Conservation (phyloP, 2,113 vertebrate species). For the Sarotherodon lohbergeri region DNA sequence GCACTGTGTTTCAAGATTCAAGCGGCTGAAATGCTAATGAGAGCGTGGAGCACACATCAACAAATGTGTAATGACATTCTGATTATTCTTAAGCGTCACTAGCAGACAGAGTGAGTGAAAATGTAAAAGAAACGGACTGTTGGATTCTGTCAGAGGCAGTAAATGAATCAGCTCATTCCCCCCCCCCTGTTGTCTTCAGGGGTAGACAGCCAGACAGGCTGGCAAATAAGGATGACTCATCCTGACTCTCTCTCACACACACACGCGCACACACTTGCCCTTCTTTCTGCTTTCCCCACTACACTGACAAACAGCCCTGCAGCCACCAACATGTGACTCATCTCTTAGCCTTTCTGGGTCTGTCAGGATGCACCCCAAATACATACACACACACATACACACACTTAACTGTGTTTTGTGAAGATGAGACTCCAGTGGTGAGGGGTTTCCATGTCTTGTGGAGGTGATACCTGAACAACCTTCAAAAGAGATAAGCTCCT, state of each 20-base stretch:
- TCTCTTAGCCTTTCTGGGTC: neutral
- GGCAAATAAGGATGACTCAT: conserved; percentile 61
- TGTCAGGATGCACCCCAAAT: neutral
- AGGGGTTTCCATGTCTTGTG: conserved; percentile 24
- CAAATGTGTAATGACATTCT: neutral
- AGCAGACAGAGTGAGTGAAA: neutral
- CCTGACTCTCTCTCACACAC: conserved; percentile 22
- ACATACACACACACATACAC: neutral
- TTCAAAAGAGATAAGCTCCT: conserved; percentile 35
- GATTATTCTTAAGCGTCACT: neutral
- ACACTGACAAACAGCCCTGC: conserved; percentile 16
- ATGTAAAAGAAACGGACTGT: neutral
- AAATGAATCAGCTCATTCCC: conserved; percentile 26
- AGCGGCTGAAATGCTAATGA: neutral
- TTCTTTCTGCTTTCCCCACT: neutral
- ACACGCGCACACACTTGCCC: neutral
- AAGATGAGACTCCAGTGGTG: conserved; percentile 8
- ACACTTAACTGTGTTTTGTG: conserved; percentile 36
- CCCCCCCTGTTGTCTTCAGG: conserved; percentile 23
- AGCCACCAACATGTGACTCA: conserved; percentile 47
- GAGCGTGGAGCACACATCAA: neutral
- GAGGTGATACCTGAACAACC: conserved; percentile 35
- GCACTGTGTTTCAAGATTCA: neutral
- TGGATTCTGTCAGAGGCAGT: neutral
- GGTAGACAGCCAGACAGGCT: conserved; percentile 44